Evolutionary conservation across 2,797 vertebrate genomes (phyloP).

Genomic region (Cynodonichthys magdalenae): DNA sequence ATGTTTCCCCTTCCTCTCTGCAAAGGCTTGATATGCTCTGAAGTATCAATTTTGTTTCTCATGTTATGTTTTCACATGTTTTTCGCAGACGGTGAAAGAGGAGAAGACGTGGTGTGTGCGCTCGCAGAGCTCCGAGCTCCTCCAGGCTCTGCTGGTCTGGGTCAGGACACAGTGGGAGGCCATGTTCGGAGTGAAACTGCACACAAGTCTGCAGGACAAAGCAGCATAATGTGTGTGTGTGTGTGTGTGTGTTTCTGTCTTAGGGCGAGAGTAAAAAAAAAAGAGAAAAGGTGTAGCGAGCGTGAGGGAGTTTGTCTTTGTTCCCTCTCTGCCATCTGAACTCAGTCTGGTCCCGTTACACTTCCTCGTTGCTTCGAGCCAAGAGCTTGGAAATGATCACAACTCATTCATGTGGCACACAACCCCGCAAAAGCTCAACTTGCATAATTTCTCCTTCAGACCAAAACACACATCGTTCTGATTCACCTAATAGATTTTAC

Average conservation of each 20-base stretch:
- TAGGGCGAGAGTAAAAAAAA: background rate
- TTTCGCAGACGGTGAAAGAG: constrained; percentile 85
- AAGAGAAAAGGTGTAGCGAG: constrained; percentile 24
- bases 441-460: constrained; percentile 47
- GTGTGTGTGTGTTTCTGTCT: no score
- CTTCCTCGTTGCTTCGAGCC: constrained; percentile 30
- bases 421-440: constrained; percentile 47
- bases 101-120: constrained; percentile 91
- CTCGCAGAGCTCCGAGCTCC: constrained; percentile 83
- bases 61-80: constrained; percentile 1
- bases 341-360: constrained; percentile 52
- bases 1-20: no score
- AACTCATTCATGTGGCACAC: constrained; percentile 60
- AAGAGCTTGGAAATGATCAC: constrained; percentile 41
- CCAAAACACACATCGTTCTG: constrained; percentile 9
- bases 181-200: constrained; percentile 91
- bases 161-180: constrained; percentile 91
- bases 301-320: constrained; percentile 40
- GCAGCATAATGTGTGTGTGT: constrained; percentile 24
- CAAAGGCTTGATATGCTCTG: background rate
- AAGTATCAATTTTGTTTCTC: background rate
- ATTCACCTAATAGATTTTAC: no score
- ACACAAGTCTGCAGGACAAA: constrained; percentile 72
- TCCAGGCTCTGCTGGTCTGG: constrained; percentile 87
- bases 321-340: constrained; percentile 36